phyloP scores from a whole-genome alignment of 2,113 vertebrate genomes.

The Paratilapia polleni region DNA sequence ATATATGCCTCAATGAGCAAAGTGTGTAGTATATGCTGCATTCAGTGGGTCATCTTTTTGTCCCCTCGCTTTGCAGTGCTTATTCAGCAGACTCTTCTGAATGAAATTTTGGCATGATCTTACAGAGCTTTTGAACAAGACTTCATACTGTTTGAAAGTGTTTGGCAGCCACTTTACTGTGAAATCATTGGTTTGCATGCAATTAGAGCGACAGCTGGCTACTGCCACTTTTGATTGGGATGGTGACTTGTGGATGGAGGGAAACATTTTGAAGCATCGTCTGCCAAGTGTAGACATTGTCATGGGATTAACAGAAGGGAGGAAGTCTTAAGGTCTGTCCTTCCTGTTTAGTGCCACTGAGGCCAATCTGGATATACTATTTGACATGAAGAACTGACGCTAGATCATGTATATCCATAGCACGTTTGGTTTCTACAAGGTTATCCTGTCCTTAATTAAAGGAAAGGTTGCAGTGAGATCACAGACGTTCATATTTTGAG shows the following conservation, averaged over 20 bases:
- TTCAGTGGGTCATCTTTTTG: neutral
- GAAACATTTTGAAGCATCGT: neutral
- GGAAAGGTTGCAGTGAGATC: neutral
- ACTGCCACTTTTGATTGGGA: neutral
- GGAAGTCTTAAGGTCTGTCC: neutral
- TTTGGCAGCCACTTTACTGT: neutral
- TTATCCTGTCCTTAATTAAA: neutral
- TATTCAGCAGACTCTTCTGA: neutral
- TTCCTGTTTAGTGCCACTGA: neutral
- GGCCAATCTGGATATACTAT: rapidly evolving
- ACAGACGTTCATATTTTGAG: neutral
- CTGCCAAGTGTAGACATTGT: neutral
- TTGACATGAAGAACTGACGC: neutral
- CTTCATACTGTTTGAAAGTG: neutral
- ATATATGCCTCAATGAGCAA: neutral
- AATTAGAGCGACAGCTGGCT: conserved; percentile 6
- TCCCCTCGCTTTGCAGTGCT: neutral
- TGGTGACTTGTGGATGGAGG: neutral
- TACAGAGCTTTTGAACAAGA: neutral
- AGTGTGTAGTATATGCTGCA: neutral
- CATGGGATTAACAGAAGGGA: neutral
- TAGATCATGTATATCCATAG: neutral
- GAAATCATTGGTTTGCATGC: conserved; percentile 6
- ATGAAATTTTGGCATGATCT: neutral
- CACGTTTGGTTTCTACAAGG: neutral